Conservation (phyloP, 2,888 invertebrate species). For the Ophion obscuratus region DNA sequence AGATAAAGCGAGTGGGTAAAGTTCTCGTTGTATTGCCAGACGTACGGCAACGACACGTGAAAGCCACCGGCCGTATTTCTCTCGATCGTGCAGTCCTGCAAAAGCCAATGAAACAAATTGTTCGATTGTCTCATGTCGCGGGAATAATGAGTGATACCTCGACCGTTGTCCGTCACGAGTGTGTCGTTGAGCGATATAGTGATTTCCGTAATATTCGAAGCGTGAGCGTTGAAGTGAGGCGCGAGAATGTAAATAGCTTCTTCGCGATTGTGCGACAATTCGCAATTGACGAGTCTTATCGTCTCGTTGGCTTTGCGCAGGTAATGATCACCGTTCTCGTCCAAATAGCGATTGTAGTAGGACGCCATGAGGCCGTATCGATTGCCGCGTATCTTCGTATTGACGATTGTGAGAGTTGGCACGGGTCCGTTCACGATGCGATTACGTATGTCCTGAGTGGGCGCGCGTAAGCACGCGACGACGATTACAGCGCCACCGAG, state of each 20-base stretch:
- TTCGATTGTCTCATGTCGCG: slow-evolving; percentile 97
- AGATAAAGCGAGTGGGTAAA: slow-evolving; percentile 96
- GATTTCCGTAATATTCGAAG: slow-evolving; percentile 95
- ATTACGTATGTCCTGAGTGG: slow-evolving; percentile 89
- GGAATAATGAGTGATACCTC: slow-evolving; percentile 95
- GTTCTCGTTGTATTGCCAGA: slow-evolving; percentile 97
- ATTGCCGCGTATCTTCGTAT: slow-evolving; percentile 92
- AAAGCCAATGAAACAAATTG: slow-evolving; percentile 97
- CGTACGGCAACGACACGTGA: slow-evolving; percentile 95
- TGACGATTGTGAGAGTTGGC: slow-evolving; percentile 90
- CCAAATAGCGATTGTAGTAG: slow-evolving; percentile 95
- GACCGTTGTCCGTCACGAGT: slow-evolving; percentile 93
- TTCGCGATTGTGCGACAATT: slow-evolving; percentile 91
- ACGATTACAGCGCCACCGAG: slow-evolving; percentile 93
- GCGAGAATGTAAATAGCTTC: slow-evolving; percentile 94
- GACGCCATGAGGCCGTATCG: slow-evolving; percentile 92
- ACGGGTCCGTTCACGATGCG: slow-evolving; percentile 91
- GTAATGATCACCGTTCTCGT: slow-evolving; percentile 94
- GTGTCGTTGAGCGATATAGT: slow-evolving; percentile 95
- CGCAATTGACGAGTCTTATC: slow-evolving; percentile 91
- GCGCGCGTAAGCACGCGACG: slow-evolving; percentile 90
- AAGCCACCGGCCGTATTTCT: slow-evolving; percentile 95
- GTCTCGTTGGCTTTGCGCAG: slow-evolving; percentile 95
- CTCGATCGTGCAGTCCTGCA: slow-evolving; percentile 94
- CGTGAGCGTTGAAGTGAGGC: slow-evolving; percentile 93